Conservation (phyloP, 2,797 vertebrate species). For the Clamator glandarius region DNA sequence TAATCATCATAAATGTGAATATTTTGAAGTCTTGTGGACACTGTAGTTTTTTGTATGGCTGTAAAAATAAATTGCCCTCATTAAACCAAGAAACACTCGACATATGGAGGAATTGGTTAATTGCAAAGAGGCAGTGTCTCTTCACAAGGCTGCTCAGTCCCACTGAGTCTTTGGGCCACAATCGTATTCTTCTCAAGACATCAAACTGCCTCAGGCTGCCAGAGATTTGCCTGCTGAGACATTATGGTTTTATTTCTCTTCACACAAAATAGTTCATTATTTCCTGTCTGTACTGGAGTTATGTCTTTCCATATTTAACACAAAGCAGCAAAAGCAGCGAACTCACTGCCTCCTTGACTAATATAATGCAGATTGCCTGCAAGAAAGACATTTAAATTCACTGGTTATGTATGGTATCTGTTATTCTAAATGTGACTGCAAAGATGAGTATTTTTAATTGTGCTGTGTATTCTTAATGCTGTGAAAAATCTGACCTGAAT, state of each 20-base stretch:
- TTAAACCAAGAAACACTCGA: not conserved
- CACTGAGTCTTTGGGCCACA: not conserved
- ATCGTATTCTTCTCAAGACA: constrained; percentile 13
- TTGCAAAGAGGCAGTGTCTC: constrained; percentile 13
- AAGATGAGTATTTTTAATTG: not conserved
- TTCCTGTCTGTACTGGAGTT: constrained; percentile 41
- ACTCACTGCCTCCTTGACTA: not conserved
- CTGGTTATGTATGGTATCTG: not conserved
- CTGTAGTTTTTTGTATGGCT: constrained; percentile 33
- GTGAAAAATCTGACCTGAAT: not conserved
- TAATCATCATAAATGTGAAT: not conserved
- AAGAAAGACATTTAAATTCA: not conserved
- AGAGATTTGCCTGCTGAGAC: constrained; percentile 34
- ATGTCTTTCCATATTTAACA: constrained; percentile 29
- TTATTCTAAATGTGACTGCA: not conserved
- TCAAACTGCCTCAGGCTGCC: constrained; percentile 33
- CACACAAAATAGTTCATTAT: constrained; percentile 52
- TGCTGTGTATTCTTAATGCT: not conserved
- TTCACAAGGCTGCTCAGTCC: constrained; percentile 32
- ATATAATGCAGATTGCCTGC: not conserved
- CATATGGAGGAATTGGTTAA: not conserved
- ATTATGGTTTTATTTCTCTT: constrained; percentile 14
- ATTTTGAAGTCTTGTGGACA: not conserved
- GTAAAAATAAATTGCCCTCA: constrained; percentile 14
- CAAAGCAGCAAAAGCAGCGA: not conserved